Conservation (phyloP, 1,140 invertebrate genomes). For the Euura lappo region DNA sequence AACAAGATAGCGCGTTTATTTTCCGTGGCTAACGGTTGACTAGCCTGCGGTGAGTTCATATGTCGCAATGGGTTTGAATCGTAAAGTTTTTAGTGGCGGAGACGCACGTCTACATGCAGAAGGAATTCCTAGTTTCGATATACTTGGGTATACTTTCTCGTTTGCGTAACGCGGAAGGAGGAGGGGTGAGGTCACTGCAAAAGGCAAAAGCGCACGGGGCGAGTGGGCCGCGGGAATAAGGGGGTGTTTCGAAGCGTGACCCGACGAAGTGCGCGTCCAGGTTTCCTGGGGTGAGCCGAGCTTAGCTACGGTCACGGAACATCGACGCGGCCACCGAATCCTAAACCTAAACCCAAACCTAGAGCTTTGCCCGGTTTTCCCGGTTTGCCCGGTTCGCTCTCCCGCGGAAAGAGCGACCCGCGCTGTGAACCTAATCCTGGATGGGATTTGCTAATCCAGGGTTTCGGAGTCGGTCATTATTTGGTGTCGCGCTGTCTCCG, state of each 20-base stretch:
- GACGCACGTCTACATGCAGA: no score
- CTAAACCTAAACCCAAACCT: conserved; percentile 3
- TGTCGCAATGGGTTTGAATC: no score
- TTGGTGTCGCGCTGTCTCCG: conserved; percentile 30
- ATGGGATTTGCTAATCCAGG: conserved; percentile 42
- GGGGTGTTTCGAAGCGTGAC: neutral
- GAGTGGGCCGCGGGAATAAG: neutral
- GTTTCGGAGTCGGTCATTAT: conserved; percentile 44
- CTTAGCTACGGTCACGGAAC: conserved; percentile 3
- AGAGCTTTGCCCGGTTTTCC: neutral
- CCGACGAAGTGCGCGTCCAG: conserved; percentile 5
- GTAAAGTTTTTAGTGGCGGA: no score
- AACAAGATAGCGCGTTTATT: no score
- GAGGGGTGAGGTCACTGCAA: neutral
- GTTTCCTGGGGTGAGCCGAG: neutral
- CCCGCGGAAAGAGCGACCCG: conserved; percentile 16
- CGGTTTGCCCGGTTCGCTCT: neutral
- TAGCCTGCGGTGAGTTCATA: no score
- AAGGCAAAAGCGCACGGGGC: neutral
- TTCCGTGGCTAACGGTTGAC: no score
- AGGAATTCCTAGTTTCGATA: neutral
- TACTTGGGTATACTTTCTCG: neutral
- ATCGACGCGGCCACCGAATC: conserved; percentile 1
- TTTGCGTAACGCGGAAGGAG: neutral
- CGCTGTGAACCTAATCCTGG: conserved; percentile 37